phyloP scores from a whole-genome alignment of 2,888 invertebrate genomes.

The Trissoscelio sp. region DNA sequence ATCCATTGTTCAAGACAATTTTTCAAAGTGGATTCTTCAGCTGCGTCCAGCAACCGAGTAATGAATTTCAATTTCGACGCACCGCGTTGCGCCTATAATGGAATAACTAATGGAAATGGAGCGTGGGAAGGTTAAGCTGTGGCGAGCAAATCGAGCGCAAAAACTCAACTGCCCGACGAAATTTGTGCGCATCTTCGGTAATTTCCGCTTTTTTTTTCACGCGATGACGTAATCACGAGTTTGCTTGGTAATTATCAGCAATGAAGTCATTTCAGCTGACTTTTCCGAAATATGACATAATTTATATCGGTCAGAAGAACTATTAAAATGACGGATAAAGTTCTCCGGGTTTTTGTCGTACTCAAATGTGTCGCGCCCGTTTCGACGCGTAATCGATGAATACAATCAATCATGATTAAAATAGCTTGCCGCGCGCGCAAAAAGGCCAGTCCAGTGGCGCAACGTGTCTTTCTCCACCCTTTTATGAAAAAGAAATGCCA shows the following conservation, averaged over 20 bases:
- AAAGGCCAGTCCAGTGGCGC: slow-evolving; percentile 48
- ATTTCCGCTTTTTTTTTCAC: too few relatives aligned
- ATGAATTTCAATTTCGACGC: slow-evolving; percentile 42
- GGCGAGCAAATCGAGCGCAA: slow-evolving; percentile 9
- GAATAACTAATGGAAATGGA: slow-evolving; percentile 45
- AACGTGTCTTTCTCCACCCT: slow-evolving; percentile 62
- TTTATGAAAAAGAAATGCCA: slow-evolving; percentile 71
- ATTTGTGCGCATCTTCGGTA: not conserved
- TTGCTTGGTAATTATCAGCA: not conserved
- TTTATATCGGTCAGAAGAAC: slow-evolving; percentile 19
- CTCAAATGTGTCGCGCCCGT: slow-evolving; percentile 24
- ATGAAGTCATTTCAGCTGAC: slow-evolving; percentile 29
- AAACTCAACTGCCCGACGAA: not conserved
- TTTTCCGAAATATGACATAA: slow-evolving; percentile 41
- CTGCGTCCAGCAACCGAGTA: slow-evolving; percentile 7
- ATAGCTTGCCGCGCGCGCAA: slow-evolving; percentile 43
- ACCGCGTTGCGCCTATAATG: slow-evolving; percentile 4
- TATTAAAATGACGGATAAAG: slow-evolving; percentile 47
- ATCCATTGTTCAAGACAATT: slow-evolving; percentile 4
- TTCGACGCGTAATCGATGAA: slow-evolving; percentile 47
- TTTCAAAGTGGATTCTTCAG: not conserved
- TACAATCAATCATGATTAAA: slow-evolving; percentile 67
- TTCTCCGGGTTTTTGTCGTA: slow-evolving; percentile 25
- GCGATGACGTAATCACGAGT: too few relatives aligned
- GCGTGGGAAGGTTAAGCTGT: slow-evolving; percentile 46